Base-by-base conservation (phyloP, 2,888 invertebrate genomes). In the Caenorhabditis sp. region DNA sequence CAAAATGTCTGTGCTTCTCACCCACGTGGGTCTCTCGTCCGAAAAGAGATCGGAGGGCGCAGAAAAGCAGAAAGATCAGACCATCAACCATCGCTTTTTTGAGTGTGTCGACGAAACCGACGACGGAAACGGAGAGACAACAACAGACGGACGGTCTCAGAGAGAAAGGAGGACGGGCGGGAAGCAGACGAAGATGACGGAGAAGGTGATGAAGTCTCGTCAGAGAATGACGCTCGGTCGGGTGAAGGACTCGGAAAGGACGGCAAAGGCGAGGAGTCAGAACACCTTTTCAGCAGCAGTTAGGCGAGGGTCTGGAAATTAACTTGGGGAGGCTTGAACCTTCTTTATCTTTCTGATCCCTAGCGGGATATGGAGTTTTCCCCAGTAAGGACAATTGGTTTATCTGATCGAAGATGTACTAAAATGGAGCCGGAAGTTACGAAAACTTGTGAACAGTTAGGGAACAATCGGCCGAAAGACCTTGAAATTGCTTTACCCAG, bases 1-100 rank as follows among this genome's bases (percentile, higher is more conserved):
- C 52, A 59, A 56, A 39, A 20, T 61, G 27, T 71, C 71, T 62
- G 71, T 56, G 53, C 13, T 55, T 62, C 55, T 53, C 62, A 50
- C 62, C 71, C 71, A 71, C 71, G 71, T 71, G 71, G 71, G 41
- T 71, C 71, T 71, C 71, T 71, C 37, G 30, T 20, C 39, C 30
- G 27, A n/a, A n/a, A n/a, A 46, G 20, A 9, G n/a, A 52, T 15
- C 13, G 22, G 32, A 46, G 8, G 24, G 7, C 0, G 11, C 11
- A 11, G 50, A 24, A 58, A 59, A 35, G 15, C 17, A 52, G 32
- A 37, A 62, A 71, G 71, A 71, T 71, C 71, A 71, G 62, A 71
- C 71, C 71, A 62, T 71, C 71, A 71, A 62, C 61, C 53, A 58
- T 43, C 41, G 30, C 30, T 52, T 68, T 59, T 66, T 52, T 58